Conservation (phyloP, 53 echinoderm and acorn worm species). For the Henricia sp. region DNA sequence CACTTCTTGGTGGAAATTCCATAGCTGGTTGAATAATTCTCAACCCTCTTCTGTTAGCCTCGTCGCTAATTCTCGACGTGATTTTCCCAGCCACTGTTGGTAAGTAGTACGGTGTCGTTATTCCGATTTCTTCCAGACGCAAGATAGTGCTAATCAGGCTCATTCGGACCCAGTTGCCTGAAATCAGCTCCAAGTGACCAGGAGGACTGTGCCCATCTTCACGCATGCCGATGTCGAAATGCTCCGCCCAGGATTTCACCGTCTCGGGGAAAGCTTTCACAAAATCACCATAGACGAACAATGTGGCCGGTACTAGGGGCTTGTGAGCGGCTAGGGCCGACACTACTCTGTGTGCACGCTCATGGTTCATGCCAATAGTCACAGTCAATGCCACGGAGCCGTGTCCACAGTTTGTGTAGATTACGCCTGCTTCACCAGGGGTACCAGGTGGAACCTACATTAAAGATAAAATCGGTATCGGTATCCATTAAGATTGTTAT, state of each 20-base stretch:
- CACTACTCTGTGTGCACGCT: slow-evolving; percentile 56
- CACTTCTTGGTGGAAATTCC: slow-evolving; percentile 48
- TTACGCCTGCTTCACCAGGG: slow-evolving; percentile 36
- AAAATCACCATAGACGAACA: slow-evolving; percentile 74
- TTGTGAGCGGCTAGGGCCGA: slow-evolving; percentile 52
- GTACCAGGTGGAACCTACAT: slow-evolving; percentile 32
- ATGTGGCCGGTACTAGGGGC: slow-evolving; percentile 42
- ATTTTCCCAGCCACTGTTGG: slow-evolving; percentile 13
- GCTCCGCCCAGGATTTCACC: slow-evolving; percentile 52
- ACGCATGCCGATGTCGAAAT: slow-evolving; percentile 59
- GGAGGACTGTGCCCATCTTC: slow-evolving; percentile 50
- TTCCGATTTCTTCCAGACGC: slow-evolving; percentile 53
- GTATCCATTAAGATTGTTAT: too few species aligned
- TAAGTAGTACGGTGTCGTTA: slow-evolving; percentile 45
- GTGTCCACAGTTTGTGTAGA: slow-evolving; percentile 41
- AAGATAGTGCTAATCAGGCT: slow-evolving; percentile 42
- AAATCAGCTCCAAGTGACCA: slow-evolving; percentile 48
- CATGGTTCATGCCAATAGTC: slow-evolving; percentile 59
- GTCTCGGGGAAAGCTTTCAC: slow-evolving; percentile 54
- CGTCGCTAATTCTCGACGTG: background rate
- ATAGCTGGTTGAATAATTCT: slow-evolving; percentile 47
- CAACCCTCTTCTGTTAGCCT: slow-evolving; percentile 28
- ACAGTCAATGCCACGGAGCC: slow-evolving; percentile 41
- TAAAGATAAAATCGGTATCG: background rate
- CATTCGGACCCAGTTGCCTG: slow-evolving; percentile 52